These are phyloP conservation scores for Seriola rivoliana DNA, from an alignment of 2,113 vertebrate genomes.

Conservation along the genomic window DNA sequence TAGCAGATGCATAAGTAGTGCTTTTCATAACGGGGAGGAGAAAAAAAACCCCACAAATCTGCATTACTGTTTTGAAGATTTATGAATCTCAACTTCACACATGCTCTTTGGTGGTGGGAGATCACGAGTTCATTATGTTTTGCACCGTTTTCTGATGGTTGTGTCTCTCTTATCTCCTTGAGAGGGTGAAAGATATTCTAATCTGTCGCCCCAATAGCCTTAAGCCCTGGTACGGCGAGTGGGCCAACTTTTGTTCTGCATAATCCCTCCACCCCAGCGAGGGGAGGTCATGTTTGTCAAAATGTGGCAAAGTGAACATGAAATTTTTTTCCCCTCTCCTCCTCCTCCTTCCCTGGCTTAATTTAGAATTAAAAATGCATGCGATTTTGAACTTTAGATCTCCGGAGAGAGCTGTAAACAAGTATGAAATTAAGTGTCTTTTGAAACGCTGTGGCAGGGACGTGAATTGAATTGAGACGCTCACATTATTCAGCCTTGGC, in stretches of 20 bases:
- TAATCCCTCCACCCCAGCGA: conserved; percentile 81
- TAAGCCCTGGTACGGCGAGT: conserved; percentile 77
- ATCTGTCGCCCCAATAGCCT: conserved; percentile 78
- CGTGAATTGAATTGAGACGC: conserved; percentile 67
- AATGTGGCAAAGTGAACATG: conserved; percentile 67
- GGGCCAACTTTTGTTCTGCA: conserved; percentile 82
- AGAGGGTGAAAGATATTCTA: conserved; percentile 79
- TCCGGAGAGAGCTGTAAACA: conserved; percentile 81
- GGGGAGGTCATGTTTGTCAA: conserved; percentile 86
- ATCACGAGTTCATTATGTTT: conserved; percentile 76
- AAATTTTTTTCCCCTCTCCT: conserved; percentile 32
- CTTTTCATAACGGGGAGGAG: not conserved
- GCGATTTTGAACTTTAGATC: conserved; percentile 79
- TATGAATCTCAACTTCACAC: conserved; percentile 59
- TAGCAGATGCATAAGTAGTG: conserved; percentile 29
- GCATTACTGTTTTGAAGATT: conserved; percentile 67
- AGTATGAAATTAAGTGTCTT: conserved; percentile 81
- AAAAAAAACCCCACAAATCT: conserved; percentile 54
- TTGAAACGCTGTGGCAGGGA: conserved; percentile 65
- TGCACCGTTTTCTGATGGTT: conserved; percentile 62
- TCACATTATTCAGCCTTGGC: conserved; percentile 58
- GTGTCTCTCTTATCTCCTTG: conserved; percentile 78
- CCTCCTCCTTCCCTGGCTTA: conserved; percentile 66
- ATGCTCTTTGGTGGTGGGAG: conserved; percentile 54
- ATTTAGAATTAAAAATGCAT: conserved; percentile 85